Conservation (phyloP, 2,888 invertebrate species). For the Drosophila nigricruria region DNA sequence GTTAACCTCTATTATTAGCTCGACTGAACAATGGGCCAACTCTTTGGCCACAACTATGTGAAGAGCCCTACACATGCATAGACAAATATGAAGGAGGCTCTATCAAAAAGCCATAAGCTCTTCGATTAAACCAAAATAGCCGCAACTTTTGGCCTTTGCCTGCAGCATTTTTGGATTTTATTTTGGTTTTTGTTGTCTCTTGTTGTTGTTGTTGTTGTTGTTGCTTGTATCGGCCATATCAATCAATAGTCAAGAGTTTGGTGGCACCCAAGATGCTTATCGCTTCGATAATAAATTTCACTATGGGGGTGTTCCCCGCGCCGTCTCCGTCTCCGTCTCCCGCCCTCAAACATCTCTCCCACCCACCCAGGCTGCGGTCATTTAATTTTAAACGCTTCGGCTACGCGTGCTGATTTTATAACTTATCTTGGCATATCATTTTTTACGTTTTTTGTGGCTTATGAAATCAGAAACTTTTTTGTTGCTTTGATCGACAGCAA, state of each 20-base stretch:
- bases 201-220: slow-evolving; percentile 6
- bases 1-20: slow-evolving; percentile 72
- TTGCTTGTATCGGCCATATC: slow-evolving; percentile 59
- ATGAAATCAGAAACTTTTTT: slow-evolving; percentile 70
- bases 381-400: slow-evolving; percentile 74
- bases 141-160: slow-evolving; percentile 45
- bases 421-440: slow-evolving; percentile 49
- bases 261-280: slow-evolving; percentile 67
- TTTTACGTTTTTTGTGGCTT: slow-evolving; percentile 52
- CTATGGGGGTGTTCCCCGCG: slow-evolving; percentile 67
- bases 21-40: slow-evolving; percentile 38
- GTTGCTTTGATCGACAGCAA: slow-evolving; percentile 36
- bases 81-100: slow-evolving; percentile 17
- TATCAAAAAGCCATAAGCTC: slow-evolving; percentile 66
- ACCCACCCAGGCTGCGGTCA: slow-evolving; percentile 35
- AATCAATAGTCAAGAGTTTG: slow-evolving; percentile 65
- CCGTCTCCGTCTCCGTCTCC: not conserved
- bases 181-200: slow-evolving; percentile 17
- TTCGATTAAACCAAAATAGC: slow-evolving; percentile 58
- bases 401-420: slow-evolving; percentile 77
- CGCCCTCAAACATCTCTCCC: not conserved
- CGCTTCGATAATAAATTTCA: slow-evolving; percentile 74
- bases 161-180: slow-evolving; percentile 28
- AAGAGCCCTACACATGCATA: not conserved
- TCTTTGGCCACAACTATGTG: slow-evolving; percentile 42